These are phyloP conservation scores for Morone chrysops DNA, from an alignment of 2,113 vertebrate species.

Conservation along the genomic window DNA sequence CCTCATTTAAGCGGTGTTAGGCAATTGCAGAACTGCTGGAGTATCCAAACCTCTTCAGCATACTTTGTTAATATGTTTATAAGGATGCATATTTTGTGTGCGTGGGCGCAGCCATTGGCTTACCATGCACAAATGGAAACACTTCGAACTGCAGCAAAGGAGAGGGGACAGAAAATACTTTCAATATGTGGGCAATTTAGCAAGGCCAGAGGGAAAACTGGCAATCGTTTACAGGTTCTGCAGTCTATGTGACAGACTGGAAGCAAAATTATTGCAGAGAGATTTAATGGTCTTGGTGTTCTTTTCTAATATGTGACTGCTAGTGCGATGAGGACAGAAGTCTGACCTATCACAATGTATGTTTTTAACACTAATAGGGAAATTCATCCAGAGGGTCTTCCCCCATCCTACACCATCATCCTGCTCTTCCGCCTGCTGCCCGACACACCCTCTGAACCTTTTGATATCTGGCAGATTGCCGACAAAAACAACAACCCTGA, in stretches of 20 bases:
- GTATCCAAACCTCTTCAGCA: conserved; percentile 36
- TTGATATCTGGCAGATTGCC: conserved; percentile 98
- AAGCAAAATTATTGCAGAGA: neutral
- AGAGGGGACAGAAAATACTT: conserved; percentile 69
- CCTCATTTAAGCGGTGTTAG: conserved; percentile 49
- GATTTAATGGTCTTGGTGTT: conserved; percentile 23
- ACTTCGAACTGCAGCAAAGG: conserved; percentile 50
- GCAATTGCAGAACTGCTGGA: conserved; percentile 26
- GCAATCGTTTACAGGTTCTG: conserved; percentile 43
- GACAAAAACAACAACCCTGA: conserved; percentile 95
- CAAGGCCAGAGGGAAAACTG: conserved; percentile 40
- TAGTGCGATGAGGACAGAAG: neutral
- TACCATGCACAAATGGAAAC: conserved; percentile 74
- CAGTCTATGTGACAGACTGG: conserved; percentile 6
- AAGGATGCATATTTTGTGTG: conserved; percentile 62
- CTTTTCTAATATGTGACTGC: neutral
- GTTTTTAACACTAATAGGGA: conserved; percentile 85
- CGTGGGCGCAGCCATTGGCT: conserved; percentile 34
- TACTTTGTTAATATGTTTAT: conserved; percentile 64
- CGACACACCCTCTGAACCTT: conserved; percentile 90
- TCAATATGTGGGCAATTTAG: conserved; percentile 72
- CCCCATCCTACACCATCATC: conserved; percentile 94
- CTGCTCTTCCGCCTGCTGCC: conserved; percentile 94
- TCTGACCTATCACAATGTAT: conserved; percentile 22
- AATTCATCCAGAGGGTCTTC: conserved; percentile 94